Percentiles rank a stretch among this genome's conserved stretches.
Conservation (phyloP, 64 coral and sea anemone species). For the Orbicella faveolata region DNA sequence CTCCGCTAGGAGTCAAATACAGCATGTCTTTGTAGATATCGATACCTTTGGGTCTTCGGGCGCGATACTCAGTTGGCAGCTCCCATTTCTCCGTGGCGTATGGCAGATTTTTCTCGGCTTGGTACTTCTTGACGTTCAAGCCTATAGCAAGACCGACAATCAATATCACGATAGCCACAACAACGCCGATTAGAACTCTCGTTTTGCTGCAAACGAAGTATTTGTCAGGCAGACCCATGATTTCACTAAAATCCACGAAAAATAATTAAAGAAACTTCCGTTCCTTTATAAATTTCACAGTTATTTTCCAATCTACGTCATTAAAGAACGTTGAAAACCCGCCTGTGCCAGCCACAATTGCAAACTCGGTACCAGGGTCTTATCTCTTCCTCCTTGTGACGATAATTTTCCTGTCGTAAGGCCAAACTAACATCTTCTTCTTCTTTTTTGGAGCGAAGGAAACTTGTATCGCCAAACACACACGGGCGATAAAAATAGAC, state of each 20-base stretch:
- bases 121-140: constrained; percentile 10
- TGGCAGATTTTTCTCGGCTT: neutral
- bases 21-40: constrained; percentile 1
- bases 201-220: neutral
- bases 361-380: too few relatives aligned
- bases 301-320: too few relatives aligned
- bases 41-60: neutral
- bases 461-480: too few relatives aligned
- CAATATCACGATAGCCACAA: neutral
- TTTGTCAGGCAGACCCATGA: neutral
- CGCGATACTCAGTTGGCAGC: neutral
- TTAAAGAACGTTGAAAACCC: too few relatives aligned
- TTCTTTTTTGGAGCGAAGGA: too few relatives aligned
- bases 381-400: too few relatives aligned
- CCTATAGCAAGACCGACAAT: constrained; percentile 18
- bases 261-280: too few relatives aligned
- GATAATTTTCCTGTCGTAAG: too few relatives aligned
- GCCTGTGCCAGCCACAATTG: too few relatives aligned
- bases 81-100: constrained; percentile 22
- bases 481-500: too few relatives aligned
- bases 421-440: too few relatives aligned
- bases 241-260: neutral
- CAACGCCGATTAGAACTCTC: neutral
- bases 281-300: too few relatives aligned
- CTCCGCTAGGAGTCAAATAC: neutral